A percentile compares a stretch with the other conserved stretches of the same genome.
phyloP scores from a whole-genome alignment of 2,888 invertebrate species.

The Ramazzottius varieornatus region DNA sequence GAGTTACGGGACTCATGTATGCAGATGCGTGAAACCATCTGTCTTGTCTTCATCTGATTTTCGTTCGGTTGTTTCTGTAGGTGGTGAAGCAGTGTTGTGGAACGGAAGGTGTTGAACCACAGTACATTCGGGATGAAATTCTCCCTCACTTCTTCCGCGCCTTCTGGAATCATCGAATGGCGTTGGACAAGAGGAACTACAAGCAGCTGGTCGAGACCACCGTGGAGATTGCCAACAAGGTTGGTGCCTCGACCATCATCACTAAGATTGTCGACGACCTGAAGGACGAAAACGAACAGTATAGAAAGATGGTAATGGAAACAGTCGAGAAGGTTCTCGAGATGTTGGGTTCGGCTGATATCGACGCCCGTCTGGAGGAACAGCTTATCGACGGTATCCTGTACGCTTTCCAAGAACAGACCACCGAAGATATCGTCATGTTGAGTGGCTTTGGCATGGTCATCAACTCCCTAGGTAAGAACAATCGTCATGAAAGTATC shows the following conservation, averaged over 20 bases:
- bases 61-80: no score
- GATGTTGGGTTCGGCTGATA: constrained; percentile 85
- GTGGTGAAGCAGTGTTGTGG: constrained; percentile 99
- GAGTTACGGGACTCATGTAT: no score
- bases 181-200: constrained; percentile 85
- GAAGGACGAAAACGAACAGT: constrained; percentile 97
- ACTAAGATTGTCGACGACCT: constrained; percentile 93
- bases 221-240: constrained; percentile 98
- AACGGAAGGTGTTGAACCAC: constrained; percentile 96
- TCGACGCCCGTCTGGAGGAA: constrained; percentile 88
- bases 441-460: constrained; percentile 96
- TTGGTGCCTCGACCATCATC: constrained; percentile 96
- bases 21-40: no score
- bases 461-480: constrained; percentile 79
- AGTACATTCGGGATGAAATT: constrained; percentile 97
- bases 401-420: constrained; percentile 99
- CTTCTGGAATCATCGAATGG: constrained; percentile 99
- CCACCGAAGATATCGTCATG: constrained; percentile 98
- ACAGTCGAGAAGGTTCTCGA: constrained; percentile 97
- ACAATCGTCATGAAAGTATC: no score
- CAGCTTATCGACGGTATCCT: constrained; percentile 95
- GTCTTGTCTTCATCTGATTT: no score
- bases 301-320: constrained; percentile 99
- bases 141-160: constrained; percentile 93
- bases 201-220: constrained; percentile 85